Percentiles rank a stretch among this genome's conserved stretches.
phyloP scores from a whole-genome alignment of 1,140 invertebrate genomes.

The Diachasmimorpha longicaudata region DNA sequence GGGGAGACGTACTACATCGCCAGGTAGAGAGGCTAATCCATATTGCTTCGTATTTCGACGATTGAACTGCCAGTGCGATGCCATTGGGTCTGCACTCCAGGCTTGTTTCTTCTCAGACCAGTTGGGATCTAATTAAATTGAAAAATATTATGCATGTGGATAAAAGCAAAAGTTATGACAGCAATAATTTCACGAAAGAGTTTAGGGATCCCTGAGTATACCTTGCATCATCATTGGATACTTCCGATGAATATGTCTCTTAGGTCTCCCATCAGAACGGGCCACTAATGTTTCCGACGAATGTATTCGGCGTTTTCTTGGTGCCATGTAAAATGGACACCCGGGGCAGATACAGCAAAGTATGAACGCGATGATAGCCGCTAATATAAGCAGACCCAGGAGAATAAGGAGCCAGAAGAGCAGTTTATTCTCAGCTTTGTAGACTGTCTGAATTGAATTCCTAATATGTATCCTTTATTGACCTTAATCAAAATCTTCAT shows the following conservation, averaged over 20 bases:
- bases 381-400: constrained; percentile 72
- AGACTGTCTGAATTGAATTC: constrained; percentile 67
- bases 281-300: constrained; percentile 75
- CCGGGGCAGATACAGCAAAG: constrained; percentile 81
- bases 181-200: too few species aligned
- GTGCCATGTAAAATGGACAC: constrained; percentile 80
- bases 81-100: constrained; percentile 77
- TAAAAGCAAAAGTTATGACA: too few species aligned
- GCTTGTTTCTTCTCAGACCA: constrained; percentile 76
- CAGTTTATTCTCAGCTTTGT: constrained; percentile 74
- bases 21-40: constrained; percentile 52
- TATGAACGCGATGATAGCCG: constrained; percentile 75
- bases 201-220: too few species aligned
- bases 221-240: constrained; percentile 39
- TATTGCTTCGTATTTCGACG: constrained; percentile 65
- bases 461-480: constrained; percentile 14
- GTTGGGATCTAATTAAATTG: constrained; percentile 58
- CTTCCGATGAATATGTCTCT: constrained; percentile 49
- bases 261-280: constrained; percentile 54
- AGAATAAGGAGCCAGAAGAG: constrained; percentile 79
- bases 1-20: constrained; percentile 41
- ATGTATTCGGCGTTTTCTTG: constrained; percentile 77
- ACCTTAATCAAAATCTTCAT: background rate
- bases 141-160: background rate
- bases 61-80: constrained; percentile 77